Percentiles rank a stretch among this genome's conserved stretches.
These are phyloP conservation scores for Linnaemya vulpina DNA, from an alignment of 2,888 invertebrate genomes.

Conservation along the genomic window DNA sequence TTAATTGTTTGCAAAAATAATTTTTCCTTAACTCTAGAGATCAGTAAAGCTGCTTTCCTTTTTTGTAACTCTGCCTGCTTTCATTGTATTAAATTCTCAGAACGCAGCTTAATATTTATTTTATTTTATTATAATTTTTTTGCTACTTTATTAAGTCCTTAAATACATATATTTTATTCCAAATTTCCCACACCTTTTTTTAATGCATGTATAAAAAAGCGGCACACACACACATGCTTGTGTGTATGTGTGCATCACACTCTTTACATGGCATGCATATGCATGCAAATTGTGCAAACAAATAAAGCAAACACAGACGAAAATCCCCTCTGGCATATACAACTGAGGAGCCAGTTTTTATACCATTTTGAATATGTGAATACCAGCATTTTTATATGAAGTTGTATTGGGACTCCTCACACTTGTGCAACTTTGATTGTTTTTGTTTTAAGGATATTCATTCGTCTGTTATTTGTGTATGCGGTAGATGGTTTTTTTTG, in stretches of 20 bases:
- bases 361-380: slow-evolving; percentile 22
- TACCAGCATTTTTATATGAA: background rate
- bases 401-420: slow-evolving; percentile 1
- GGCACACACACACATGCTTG: slow-evolving; percentile 3
- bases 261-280: slow-evolving; percentile 53
- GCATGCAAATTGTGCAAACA: slow-evolving; percentile 49
- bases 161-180: slow-evolving; percentile 34
- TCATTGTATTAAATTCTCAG: background rate
- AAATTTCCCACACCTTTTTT: slow-evolving; percentile 21
- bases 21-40: no score
- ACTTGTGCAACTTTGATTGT: slow-evolving; percentile 11
- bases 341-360: slow-evolving; percentile 25
- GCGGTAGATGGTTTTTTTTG: slow-evolving; percentile 58
- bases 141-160: slow-evolving; percentile 41
- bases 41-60: background rate
- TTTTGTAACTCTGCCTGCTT: background rate
- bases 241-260: slow-evolving; percentile 31
- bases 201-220: background rate
- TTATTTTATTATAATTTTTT: no score
- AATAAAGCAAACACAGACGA: slow-evolving; percentile 46
- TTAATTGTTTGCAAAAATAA: no score
- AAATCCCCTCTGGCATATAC: slow-evolving; percentile 61
- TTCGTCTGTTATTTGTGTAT: slow-evolving; percentile 66
- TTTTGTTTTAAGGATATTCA: slow-evolving; percentile 53
- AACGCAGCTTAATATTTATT: background rate